Base-by-base conservation (phyloP, 2,888 invertebrate species). In the Leuctra nigra region DNA sequence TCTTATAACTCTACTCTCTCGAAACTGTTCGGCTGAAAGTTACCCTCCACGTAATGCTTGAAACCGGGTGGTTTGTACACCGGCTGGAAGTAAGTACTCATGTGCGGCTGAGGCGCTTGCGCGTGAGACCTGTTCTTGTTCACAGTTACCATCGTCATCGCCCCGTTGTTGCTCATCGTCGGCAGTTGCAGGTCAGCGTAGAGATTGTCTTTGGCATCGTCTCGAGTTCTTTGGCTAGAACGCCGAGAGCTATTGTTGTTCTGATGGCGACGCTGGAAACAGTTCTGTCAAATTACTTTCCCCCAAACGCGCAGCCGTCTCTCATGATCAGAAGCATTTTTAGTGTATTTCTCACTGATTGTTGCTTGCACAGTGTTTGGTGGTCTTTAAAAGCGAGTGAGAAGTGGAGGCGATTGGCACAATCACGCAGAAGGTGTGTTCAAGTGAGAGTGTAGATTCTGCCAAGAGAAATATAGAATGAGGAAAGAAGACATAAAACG, bases 101-200 rank as follows among this genome's bases (percentile, higher is more conserved):
- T 20, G 22, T 52, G 60, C 33, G 50, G 35, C 47, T 24, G 48
- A 25, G 24, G 46, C 18, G 23, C 36, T 52, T 35, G 48, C 50
- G 50, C 47, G 6, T 38, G 52, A 22, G 53, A 35, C 13, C 41
- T 55, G 20, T 53, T 53, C 36, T 53, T 53, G 25, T 47, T 54
- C 50, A 54, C 18, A 35, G 50, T 56, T 47, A 46, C 35, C 24
- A 48, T 58, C 35, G 55, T 56, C 59, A 57, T 61, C 54, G 61
- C 58, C 24, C 61, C 61, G 50, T 66, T 66, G 56, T 69, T 69
- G 62, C 68, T 68, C 29, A 68, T 66, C 56, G 67, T 68, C 18
- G 69, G 69, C 54, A 69, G 64, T 61, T 70, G 70, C 24, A 71
- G 66, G 59, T 70, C 70, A 24, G 69, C 67, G 61, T 70, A 70